These are phyloP conservation scores for Petrocephalus schoutedeni DNA, from an alignment of 2,797 vertebrate species.

Conservation along the genomic window DNA sequence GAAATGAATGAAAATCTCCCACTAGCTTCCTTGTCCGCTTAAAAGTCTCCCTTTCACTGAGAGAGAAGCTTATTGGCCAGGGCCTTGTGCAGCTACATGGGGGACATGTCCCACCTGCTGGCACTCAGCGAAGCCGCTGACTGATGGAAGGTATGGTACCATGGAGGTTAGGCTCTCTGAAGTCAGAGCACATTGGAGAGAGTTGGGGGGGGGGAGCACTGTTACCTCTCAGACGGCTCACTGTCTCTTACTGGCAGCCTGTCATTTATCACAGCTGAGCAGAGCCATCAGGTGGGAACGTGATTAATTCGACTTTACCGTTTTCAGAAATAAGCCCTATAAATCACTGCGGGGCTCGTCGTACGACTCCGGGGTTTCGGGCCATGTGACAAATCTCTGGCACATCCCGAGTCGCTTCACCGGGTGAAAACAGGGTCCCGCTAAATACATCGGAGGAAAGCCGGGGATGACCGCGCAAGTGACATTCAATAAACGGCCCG, in stretches of 20 bases:
- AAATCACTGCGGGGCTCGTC: slow-evolving; percentile 67
- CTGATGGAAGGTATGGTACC: slow-evolving; percentile 43
- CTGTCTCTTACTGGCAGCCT: slow-evolving; percentile 69
- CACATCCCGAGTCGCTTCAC: slow-evolving; percentile 46
- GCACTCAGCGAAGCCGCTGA: slow-evolving; percentile 50
- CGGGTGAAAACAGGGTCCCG: slow-evolving; percentile 40
- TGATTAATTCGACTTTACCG: slow-evolving; percentile 79
- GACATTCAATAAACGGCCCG: slow-evolving; percentile 34
- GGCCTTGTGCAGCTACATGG: background rate
- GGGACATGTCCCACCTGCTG: background rate
- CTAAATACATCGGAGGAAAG: slow-evolving; percentile 27
- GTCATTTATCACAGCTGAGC: slow-evolving; percentile 76
- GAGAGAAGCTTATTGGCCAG: slow-evolving; percentile 1
- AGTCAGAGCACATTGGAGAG: slow-evolving; percentile 54
- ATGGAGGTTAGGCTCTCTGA: slow-evolving; percentile 64
- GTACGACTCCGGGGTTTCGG: slow-evolving; percentile 47
- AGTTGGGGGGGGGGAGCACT: too few species aligned
- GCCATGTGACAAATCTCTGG: slow-evolving; percentile 67
- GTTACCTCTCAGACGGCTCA: slow-evolving; percentile 65
- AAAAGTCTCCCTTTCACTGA: background rate
- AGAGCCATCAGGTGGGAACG: slow-evolving; percentile 67
- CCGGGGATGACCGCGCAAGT: slow-evolving; percentile 20
- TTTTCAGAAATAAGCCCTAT: slow-evolving; percentile 78
- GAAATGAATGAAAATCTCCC: background rate
- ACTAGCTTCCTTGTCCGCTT: background rate